phyloP scores from a whole-genome alignment of 1,140 invertebrate species.

The Bilobella aurantiaca region DNA sequence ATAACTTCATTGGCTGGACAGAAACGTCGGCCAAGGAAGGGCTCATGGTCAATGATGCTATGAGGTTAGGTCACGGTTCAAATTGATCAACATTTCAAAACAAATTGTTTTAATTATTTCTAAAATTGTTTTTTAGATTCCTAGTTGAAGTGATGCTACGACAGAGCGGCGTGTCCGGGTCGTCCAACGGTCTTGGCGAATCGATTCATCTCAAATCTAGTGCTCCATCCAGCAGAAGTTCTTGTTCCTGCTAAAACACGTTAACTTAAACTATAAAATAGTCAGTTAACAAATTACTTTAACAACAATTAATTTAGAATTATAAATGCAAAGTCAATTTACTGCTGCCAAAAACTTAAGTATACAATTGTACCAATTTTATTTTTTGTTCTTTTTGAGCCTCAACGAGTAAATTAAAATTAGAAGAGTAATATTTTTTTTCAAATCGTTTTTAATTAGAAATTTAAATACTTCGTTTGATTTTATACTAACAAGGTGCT shows the following conservation, averaged over 20 bases:
- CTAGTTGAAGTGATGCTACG: constrained; percentile 41
- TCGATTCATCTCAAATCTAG: constrained; percentile 18
- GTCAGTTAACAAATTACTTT: neutral
- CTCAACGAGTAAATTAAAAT: no score
- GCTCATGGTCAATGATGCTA: constrained; percentile 52
- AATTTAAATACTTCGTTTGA: no score
- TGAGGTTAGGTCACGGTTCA: constrained; percentile 40
- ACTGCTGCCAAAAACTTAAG: no score
- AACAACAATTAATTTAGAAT: neutral
- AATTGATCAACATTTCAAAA: constrained; percentile 7
- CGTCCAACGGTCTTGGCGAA: constrained; percentile 11
- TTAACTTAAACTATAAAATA: no score
- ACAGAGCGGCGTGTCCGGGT: constrained; percentile 36
- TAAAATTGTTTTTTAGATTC: constrained; percentile 36
- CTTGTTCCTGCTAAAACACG: constrained; percentile 26
- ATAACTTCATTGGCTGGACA: constrained; percentile 52
- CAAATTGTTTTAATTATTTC: neutral
- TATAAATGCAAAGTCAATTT: neutral
- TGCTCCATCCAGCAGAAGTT: constrained; percentile 13
- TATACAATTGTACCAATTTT: no score
- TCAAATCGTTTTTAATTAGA: no score
- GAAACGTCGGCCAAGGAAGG: constrained; percentile 52
- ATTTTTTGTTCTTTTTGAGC: no score
- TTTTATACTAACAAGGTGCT: no score
- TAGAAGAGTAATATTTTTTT: no score